Base-by-base conservation (phyloP, 1,140 invertebrate genomes). In the Ganaspis sp. region DNA sequence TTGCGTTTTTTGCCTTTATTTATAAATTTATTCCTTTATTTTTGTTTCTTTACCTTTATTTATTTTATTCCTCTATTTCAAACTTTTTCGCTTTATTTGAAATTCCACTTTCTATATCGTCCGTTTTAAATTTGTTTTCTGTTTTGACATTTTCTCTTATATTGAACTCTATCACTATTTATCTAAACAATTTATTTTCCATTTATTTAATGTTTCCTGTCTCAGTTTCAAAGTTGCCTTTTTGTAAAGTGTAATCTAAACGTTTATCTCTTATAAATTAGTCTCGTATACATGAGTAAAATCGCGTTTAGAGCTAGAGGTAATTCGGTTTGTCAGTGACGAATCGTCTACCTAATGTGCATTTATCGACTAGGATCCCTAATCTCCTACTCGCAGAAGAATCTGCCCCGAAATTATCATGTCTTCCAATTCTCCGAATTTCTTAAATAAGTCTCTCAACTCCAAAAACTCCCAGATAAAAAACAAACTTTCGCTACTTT, bases 321-420 rank as follows among this genome's bases (percentile, higher is more conserved):
- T 64, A 15, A 64, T 64, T 64, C 58, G 58, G 11, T 64, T 64
- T n/a, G 12, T 29, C 12, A 64, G 23, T 64, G 23, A 64, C 15
- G 26, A 64, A 64, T 58, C 12, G 23, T 64, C 26, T 64, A 8
- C 23, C 23, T 29, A 64, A 58, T 58, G 9, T 58, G 11, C 12
- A 29, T 64, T n/a, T 34, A 34, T 34, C 58, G 26, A 29, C 9
- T 64, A 29, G 58, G 26, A 64, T 64, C 15, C 26, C 0, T 15
- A 17, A 17, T 49, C 12, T 49, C 45, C n/a, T 49, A 45, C 12
- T 45, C n/a, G 1, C 3, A 49, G n/a, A 49, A 17, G 45, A 49
- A 49, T 29, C 58, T 64, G 3, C 1, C 11, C 8, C 21, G 26
- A 19, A 23, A 58, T 58, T 58, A 58, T 58, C 15, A 29, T 29